These are phyloP conservation scores for Ophthalmolycus amberensis DNA, from an alignment of 2,113 vertebrate species.

Conservation along the genomic window DNA sequence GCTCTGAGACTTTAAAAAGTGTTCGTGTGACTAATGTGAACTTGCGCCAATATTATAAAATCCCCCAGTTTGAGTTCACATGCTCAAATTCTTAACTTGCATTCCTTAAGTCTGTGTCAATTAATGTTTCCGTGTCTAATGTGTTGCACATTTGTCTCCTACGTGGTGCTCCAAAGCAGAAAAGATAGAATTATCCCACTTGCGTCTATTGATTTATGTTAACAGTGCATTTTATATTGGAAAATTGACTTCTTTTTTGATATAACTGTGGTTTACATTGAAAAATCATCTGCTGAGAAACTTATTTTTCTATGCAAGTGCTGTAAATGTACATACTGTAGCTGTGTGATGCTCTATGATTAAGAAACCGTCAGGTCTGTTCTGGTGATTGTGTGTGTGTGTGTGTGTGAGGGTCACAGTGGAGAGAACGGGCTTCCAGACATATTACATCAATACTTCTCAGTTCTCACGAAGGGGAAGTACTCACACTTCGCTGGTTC, in stretches of 20 bases:
- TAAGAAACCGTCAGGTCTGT: conserved; percentile 63
- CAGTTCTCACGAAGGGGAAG: conserved; percentile 63
- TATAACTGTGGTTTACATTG: conserved; percentile 82
- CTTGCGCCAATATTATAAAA: conserved; percentile 64
- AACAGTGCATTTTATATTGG: conserved; percentile 79
- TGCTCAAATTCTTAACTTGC: conserved; percentile 65
- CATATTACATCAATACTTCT: conserved; percentile 66
- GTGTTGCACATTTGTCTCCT: conserved; percentile 57
- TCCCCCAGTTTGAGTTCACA: conserved; percentile 58
- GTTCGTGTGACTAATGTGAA: conserved; percentile 67
- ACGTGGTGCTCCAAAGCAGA: conserved; percentile 73
- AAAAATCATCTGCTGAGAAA: conserved; percentile 82
- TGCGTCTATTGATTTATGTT: conserved; percentile 71
- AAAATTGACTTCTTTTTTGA: conserved; percentile 73
- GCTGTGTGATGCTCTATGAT: conserved; percentile 74
- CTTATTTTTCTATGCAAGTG: conserved; percentile 87
- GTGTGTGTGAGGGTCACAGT: conserved; percentile 54
- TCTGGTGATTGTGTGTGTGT: conserved; percentile 59
- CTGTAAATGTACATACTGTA: conserved; percentile 82
- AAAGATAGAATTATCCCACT: conserved; percentile 52
- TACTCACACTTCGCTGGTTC: conserved; percentile 23
- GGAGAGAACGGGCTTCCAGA: conserved; percentile 75
- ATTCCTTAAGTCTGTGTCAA: conserved; percentile 72
- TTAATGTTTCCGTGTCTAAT: conserved; percentile 58
- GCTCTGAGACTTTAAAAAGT: conserved; percentile 48